phyloP scores from a whole-genome alignment of 2,113 vertebrate species.

The Eulemur rufifrons region DNA sequence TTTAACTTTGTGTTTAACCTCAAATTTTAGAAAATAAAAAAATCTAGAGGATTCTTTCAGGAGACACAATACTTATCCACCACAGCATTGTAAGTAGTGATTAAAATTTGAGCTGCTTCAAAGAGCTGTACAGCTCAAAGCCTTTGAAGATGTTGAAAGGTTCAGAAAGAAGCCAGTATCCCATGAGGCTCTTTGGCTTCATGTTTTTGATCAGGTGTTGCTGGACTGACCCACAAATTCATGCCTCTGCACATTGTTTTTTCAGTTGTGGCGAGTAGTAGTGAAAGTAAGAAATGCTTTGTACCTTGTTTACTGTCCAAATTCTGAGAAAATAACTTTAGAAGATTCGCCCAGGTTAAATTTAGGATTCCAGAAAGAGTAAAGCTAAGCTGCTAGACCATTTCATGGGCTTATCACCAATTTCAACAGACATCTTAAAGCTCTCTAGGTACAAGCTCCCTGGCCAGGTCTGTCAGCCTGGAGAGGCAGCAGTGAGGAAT shows the following conservation, averaged over 20 bases:
- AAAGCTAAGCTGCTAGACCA: background rate
- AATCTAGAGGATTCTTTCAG: background rate
- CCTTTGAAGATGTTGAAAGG: background rate
- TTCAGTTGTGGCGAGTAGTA: background rate
- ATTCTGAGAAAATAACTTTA: slow-evolving; percentile 10
- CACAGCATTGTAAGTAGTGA: background rate
- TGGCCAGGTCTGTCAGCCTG: background rate
- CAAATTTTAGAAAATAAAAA: slow-evolving; percentile 13
- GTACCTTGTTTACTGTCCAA: background rate
- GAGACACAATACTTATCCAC: background rate
- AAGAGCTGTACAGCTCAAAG: background rate
- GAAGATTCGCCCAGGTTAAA: background rate
- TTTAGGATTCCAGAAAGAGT: background rate
- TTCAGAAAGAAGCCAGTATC: slow-evolving; percentile 1
- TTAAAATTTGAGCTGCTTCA: background rate
- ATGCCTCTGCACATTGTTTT: background rate
- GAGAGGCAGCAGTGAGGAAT: background rate
- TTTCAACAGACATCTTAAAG: background rate
- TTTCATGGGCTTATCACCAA: background rate
- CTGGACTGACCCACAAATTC: background rate
- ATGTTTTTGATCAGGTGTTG: background rate
- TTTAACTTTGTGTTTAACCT: background rate
- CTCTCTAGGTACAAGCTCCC: background rate
- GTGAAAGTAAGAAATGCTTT: background rate
- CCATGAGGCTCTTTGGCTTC: background rate